phyloP scores from a whole-genome alignment of 2,113 vertebrate species.

The Australoheros scitulus region DNA sequence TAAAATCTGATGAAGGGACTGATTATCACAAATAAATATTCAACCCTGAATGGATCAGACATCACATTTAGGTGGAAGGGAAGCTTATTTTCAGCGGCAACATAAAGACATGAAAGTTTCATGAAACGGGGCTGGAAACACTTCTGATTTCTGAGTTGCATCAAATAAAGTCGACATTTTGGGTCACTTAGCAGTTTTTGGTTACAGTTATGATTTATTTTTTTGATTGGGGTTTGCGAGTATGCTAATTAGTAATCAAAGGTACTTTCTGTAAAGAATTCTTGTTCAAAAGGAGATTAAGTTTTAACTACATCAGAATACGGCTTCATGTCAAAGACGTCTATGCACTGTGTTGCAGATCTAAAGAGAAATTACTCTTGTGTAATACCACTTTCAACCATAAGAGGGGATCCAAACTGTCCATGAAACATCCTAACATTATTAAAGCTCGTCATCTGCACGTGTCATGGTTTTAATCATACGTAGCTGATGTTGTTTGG shows the following conservation, averaged over 20 bases:
- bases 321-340: background rate
- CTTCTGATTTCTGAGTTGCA: background rate
- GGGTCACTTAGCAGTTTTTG: conserved; percentile 58
- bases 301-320: background rate
- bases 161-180: conserved; percentile 7
- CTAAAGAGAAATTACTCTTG: fast-evolving
- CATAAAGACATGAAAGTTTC: background rate
- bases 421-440: background rate
- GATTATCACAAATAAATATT: conserved; percentile 12
- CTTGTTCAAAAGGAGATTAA: background rate
- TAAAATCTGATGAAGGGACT: background rate
- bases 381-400: background rate
- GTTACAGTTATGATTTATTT: conserved; percentile 7
- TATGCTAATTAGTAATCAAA: conserved; percentile 1
- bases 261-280: background rate
- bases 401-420: background rate
- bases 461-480: background rate
- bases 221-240: background rate
- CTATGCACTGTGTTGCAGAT: background rate
- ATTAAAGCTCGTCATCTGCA: background rate
- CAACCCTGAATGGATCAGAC: background rate
- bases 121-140: background rate
- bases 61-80: background rate
- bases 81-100: conserved; percentile 2
- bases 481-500: background rate